These are phyloP conservation scores for Gambelia wislizenii DNA, from an alignment of 2,797 vertebrate species.

Conservation along the genomic window DNA sequence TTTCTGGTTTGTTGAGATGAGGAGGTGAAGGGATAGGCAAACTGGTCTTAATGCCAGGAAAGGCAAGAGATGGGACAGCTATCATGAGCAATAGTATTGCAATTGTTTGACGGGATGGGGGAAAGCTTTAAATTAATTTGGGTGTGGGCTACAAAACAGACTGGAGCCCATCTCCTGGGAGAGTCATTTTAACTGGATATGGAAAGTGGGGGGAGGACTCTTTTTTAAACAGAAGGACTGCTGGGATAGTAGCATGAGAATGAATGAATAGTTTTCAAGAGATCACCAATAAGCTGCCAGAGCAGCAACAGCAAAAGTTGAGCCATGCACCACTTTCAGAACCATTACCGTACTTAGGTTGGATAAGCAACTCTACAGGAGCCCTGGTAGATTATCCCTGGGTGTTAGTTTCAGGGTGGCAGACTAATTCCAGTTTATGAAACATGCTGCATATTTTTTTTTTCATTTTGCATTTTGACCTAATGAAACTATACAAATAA, in stretches of 20 bases:
- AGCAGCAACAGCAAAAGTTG: neutral
- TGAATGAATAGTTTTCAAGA: neutral
- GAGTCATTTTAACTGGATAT: slow-evolving; percentile 2
- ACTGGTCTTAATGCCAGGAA: slow-evolving; percentile 1
- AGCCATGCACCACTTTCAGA: neutral
- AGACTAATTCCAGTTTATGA: neutral
- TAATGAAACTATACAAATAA: neutral
- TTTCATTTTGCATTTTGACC: neutral
- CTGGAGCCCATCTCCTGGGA: neutral
- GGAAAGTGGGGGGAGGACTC: neutral
- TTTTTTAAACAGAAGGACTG: neutral
- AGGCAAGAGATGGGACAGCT: neutral
- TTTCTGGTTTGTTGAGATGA: neutral
- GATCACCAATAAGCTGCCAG: neutral
- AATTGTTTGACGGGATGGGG: neutral
- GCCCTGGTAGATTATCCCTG: neutral
- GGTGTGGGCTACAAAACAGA: neutral
- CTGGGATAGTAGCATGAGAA: neutral
- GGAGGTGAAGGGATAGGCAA: neutral
- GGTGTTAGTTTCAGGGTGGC: neutral
- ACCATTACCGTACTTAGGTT: neutral
- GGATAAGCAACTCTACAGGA: neutral
- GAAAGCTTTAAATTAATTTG: neutral
- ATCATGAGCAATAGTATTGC: neutral
- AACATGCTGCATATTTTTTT: too few relatives aligned